Evolutionary conservation across 2,797 vertebrate genomes (phyloP).

Genomic region (Myioborus miniatus): DNA sequence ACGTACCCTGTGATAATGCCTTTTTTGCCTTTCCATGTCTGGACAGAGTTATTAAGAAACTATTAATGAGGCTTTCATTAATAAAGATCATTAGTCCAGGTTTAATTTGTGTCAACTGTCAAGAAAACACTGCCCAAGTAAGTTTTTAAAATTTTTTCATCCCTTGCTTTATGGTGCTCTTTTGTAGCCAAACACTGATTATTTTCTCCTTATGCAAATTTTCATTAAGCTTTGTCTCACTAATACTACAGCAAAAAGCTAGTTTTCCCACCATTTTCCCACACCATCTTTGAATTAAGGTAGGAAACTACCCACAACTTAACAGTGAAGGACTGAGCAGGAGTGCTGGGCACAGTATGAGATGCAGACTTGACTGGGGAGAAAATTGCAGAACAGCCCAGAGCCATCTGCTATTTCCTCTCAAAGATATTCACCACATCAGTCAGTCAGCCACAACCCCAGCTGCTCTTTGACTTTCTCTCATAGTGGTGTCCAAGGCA

Average conservation of each 20-base stretch:
- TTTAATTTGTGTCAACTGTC: background rate
- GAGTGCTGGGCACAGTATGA: background rate
- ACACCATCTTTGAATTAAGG: background rate
- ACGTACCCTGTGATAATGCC: background rate
- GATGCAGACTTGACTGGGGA: background rate
- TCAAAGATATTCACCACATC: background rate
- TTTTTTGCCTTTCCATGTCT: background rate
- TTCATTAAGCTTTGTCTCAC: background rate
- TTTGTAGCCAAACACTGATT: background rate
- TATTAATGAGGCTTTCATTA: background rate
- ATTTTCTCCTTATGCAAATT: background rate
- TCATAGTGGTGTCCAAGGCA: background rate
- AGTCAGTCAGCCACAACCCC: background rate
- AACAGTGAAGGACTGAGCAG: background rate
- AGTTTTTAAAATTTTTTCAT: background rate
- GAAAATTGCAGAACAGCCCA: background rate
- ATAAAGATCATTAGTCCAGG: background rate
- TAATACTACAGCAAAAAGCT: background rate
- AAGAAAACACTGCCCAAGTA: background rate
- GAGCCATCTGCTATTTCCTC: background rate
- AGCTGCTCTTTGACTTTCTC: background rate
- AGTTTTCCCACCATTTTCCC: background rate
- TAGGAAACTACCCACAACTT: background rate
- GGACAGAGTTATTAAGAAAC: background rate
- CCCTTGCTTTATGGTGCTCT: background rate